Conservation (phyloP, 37 sponge, comb jelly and placozoan genomes). For the Theonella swinhoei region DNA sequence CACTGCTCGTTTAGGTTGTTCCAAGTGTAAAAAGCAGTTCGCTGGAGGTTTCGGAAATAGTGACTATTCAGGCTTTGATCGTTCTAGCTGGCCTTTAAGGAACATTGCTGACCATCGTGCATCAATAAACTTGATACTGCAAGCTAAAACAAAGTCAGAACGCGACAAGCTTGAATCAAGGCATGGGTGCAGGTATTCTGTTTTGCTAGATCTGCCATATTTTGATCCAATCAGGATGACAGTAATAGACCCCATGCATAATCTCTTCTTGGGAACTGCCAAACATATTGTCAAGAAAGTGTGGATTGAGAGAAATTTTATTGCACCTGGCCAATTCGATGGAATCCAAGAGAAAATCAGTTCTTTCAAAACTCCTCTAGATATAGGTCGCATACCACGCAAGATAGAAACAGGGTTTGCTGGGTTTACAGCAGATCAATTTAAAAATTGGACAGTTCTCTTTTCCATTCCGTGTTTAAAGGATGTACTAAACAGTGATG, state of each 20-base stretch:
- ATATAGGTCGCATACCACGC: slow-evolving; percentile 24
- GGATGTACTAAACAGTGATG: slow-evolving; percentile 1
- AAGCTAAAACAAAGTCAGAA: slow-evolving; percentile 11
- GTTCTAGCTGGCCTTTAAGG: slow-evolving; percentile 21
- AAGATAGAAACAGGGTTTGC: slow-evolving; percentile 35
- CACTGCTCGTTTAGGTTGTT: slow-evolving; percentile 49
- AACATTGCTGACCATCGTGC: background rate
- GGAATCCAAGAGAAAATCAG: slow-evolving; percentile 25
- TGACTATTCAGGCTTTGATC: slow-evolving; percentile 54
- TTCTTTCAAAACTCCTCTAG: slow-evolving; percentile 1
- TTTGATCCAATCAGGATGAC: slow-evolving; percentile 38
- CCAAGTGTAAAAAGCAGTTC: slow-evolving; percentile 60
- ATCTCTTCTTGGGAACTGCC: no score
- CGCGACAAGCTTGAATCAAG: slow-evolving; percentile 6
- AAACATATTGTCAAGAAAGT: slow-evolving; percentile 28
- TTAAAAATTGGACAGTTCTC: slow-evolving; percentile 39
- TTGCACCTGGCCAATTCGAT: background rate
- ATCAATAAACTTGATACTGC: background rate
- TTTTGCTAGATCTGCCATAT: slow-evolving; percentile 32
- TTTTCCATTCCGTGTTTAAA: slow-evolving; percentile 13
- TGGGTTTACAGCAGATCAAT: slow-evolving; percentile 53
- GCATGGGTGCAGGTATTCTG: slow-evolving; percentile 44
- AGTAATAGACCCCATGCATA: slow-evolving; percentile 65
- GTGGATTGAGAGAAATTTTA: slow-evolving; percentile 18
- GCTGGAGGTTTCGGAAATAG: slow-evolving; percentile 3